Percentiles rank a stretch among this genome's conserved stretches.
Evolutionary conservation across 92 coral and sea anemone genomes (phyloP).

Genomic region (Bergia sp.): DNA sequence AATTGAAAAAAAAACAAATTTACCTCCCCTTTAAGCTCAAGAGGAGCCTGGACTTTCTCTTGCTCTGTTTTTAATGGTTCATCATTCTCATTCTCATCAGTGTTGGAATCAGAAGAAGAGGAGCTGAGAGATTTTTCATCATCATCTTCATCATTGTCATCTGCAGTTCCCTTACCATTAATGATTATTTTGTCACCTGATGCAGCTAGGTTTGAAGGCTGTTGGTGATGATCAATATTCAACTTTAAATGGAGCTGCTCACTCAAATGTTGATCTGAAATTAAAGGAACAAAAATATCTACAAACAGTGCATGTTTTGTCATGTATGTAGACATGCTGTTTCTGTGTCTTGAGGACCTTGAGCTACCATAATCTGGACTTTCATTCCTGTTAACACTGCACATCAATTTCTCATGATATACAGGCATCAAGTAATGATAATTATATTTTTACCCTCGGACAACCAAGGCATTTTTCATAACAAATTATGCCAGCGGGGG

Average conservation of each 20-base stretch:
- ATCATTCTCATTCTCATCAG: background rate
- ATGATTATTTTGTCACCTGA: slow-evolving; percentile 51
- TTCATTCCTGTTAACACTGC: no score
- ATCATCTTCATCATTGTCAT: slow-evolving; percentile 41
- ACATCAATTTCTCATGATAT: no score
- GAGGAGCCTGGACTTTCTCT: slow-evolving; percentile 58
- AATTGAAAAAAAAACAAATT: background rate
- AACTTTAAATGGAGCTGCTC: background rate
- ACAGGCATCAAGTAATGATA: no score
- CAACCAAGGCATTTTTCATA: no score
- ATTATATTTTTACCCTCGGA: no score
- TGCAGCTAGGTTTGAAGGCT: background rate
- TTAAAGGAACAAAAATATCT: background rate
- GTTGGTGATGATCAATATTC: background rate
- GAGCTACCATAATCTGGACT: no score
- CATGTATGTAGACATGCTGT: no score
- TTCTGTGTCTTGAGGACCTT: no score
- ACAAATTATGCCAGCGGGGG: no score
- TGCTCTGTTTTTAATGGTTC: background rate
- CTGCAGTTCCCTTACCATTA: slow-evolving; percentile 53
- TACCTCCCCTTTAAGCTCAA: slow-evolving; percentile 80
- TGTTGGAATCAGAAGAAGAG: slow-evolving; percentile 15
- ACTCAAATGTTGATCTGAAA: slow-evolving; percentile 1
- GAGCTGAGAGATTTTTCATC: slow-evolving; percentile 17
- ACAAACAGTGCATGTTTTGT: no score